phyloP scores from a whole-genome alignment of 2,888 invertebrate genomes.

The Agonopterix heracliana region DNA sequence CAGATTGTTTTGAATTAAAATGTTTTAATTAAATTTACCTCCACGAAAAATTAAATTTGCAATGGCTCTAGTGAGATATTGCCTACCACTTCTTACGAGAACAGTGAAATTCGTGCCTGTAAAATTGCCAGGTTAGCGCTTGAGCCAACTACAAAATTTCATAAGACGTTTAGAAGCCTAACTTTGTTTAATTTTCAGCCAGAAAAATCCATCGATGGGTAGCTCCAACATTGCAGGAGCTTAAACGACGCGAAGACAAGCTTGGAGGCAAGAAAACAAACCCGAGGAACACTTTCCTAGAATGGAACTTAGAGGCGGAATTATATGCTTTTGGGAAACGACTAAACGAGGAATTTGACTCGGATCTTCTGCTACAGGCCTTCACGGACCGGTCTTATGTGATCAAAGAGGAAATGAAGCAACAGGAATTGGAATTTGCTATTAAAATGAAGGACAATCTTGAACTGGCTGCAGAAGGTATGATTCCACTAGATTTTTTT shows the following conservation, averaged over 20 bases:
- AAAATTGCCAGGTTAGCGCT: background rate
- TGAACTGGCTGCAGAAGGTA: slow-evolving; percentile 80
- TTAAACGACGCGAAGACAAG: slow-evolving; percentile 76
- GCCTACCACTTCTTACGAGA: slow-evolving; percentile 39
- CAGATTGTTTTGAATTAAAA: background rate
- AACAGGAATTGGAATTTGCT: slow-evolving; percentile 82
- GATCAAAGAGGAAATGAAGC: slow-evolving; percentile 80
- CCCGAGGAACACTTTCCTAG: slow-evolving; percentile 79
- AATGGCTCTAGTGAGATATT: slow-evolving; percentile 55
- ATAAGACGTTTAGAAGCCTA: background rate
- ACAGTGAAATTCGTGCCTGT: slow-evolving; percentile 29
- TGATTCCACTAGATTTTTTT: background rate
- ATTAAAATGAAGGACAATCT: slow-evolving; percentile 80
- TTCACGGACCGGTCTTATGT: slow-evolving; percentile 89
- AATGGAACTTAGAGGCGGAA: slow-evolving; percentile 93
- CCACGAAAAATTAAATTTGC: slow-evolving; percentile 9
- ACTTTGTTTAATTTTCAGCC: slow-evolving; percentile 25
- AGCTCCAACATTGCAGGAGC: slow-evolving; percentile 79
- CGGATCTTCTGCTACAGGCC: slow-evolving; percentile 81
- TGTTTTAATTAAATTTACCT: background rate
- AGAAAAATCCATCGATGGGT: slow-evolving; percentile 79
- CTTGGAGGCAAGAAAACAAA: slow-evolving; percentile 71
- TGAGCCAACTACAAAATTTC: background rate
- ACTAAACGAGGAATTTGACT: slow-evolving; percentile 88
- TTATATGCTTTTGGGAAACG: slow-evolving; percentile 91